Base-by-base conservation (phyloP, 2,888 invertebrate genomes). In the Crematogaster levior region DNA sequence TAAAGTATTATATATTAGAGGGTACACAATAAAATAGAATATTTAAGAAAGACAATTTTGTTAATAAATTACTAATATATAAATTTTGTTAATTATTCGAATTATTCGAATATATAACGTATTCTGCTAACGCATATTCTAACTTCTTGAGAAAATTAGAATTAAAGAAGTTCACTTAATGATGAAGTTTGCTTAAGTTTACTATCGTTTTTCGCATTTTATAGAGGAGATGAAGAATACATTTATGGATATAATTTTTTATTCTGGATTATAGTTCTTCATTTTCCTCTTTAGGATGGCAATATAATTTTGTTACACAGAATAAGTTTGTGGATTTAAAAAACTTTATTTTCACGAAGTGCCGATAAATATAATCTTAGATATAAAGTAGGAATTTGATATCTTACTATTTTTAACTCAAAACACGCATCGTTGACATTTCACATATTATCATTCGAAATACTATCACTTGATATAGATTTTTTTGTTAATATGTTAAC, bases 41-140 rank as follows among this genome's bases (percentile, higher is more conserved):
- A n/a, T 68, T 68, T 66, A 48, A 6, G 4, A 66, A 7, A 34
- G n/a, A 43, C 1, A 65, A 65, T 46, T 24, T 30, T 48, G 1
- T 66, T 30, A 66, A 30, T 48, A 21, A 30, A 46, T 66, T 66
- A 48, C n/a, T n/a, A n/a, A n/a, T n/a, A n/a, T n/a, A n/a, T n/a
- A n/a, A n/a, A n/a, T n/a, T n/a, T n/a, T n/a, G n/a, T n/a, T n/a
- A n/a, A n/a, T n/a, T n/a, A n/a, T n/a, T n/a, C n/a, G n/a, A n/a
- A n/a, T n/a, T n/a, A n/a, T 34, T 48, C 30, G 4, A n/a, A n/a
- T 34, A 30, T 48, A 1, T 48, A 30, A 65, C 3, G 5, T 24
- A 21, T 48, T 66, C 15, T 21, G 30, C n/a, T n/a, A n/a, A n/a
- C n/a, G n/a, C n/a, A n/a, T n/a, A n/a, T n/a, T n/a, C n/a, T n/a